Evolutionary conservation across 2,888 invertebrate species (phyloP).

Genomic region (Agrochola macilenta): DNA sequence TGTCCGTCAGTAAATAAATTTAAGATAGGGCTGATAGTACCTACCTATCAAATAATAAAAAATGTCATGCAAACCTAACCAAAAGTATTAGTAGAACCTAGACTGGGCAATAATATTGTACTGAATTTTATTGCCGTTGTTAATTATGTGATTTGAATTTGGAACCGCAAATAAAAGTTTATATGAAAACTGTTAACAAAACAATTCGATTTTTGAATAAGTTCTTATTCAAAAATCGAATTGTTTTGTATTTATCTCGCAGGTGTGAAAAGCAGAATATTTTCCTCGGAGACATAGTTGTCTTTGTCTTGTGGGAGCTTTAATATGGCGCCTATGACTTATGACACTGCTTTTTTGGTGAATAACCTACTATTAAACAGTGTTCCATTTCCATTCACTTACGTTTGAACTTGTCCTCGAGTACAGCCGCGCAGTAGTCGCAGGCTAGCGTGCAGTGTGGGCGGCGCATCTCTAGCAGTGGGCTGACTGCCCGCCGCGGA

Average conservation of each 20-base stretch:
- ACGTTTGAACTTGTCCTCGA: conserved; percentile 93
- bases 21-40: too few species aligned
- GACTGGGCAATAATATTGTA: background rate
- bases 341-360: too few species aligned
- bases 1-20: too few species aligned
- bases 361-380: too few species aligned
- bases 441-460: conserved; percentile 94
- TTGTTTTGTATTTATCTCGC: background rate
- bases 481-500: conserved; percentile 93
- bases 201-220: too few species aligned
- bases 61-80: background rate
- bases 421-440: conserved; percentile 92
- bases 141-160: background rate
- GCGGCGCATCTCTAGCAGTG: conserved; percentile 92
- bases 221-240: background rate
- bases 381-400: conserved; percentile 62
- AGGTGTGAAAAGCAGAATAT: background rate
- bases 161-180: background rate
- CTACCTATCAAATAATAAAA: too few species aligned
- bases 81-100: too few species aligned
- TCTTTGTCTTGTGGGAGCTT: background rate
- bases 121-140: background rate
- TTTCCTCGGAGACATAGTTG: background rate
- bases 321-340: background rate
- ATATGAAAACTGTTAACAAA: background rate